phyloP scores from a whole-genome alignment of 2,113 vertebrate genomes.

The Zapornia atra region DNA sequence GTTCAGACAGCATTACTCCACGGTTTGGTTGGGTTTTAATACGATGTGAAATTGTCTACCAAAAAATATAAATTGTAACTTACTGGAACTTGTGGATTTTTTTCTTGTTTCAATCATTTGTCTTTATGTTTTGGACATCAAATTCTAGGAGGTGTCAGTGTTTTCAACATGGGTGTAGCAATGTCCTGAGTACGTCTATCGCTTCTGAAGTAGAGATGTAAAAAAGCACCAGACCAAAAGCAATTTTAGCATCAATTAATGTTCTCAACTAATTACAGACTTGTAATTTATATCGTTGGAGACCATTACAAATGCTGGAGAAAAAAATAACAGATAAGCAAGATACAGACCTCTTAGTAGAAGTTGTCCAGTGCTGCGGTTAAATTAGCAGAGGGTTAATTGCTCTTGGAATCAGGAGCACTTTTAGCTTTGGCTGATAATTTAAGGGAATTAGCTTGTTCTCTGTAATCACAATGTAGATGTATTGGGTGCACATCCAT shows the following conservation, averaged over 20 bases:
- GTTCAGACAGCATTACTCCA: not conserved
- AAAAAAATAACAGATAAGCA: not conserved
- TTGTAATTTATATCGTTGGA: not conserved
- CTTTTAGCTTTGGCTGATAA: not conserved
- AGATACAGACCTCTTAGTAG: not conserved
- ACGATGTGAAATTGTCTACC: not conserved
- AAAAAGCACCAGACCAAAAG: not conserved
- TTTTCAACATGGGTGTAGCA: not conserved
- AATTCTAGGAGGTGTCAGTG: not conserved
- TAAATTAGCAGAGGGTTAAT: not conserved
- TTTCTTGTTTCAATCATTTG: not conserved
- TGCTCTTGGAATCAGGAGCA: not conserved
- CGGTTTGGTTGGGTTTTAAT: not conserved
- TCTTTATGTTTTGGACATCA: accelerated
- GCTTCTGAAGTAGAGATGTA: not conserved
- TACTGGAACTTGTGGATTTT: not conserved
- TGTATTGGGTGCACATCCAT: not conserved
- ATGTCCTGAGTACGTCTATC: accelerated
- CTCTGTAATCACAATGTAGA: not conserved
- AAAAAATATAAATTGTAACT: not conserved
- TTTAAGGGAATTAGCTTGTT: not conserved
- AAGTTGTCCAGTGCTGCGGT: not conserved
- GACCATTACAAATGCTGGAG: not conserved
- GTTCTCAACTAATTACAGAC: not conserved
- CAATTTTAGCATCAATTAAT: not conserved